phyloP scores from a whole-genome alignment of 2,797 vertebrate genomes.

The Atherinosoma microstoma region DNA sequence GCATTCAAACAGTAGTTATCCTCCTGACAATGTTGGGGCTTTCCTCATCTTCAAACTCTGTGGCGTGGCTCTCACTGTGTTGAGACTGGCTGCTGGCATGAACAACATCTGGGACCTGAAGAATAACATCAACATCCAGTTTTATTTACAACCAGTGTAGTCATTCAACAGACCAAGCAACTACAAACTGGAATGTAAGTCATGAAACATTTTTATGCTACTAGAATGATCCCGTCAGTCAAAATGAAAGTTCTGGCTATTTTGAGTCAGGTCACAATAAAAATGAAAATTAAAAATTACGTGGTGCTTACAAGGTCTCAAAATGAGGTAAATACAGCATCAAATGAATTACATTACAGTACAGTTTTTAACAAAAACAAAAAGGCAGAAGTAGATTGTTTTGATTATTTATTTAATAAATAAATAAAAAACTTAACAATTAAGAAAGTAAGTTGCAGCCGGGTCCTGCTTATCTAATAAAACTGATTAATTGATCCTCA shows the following conservation, averaged over 20 bases:
- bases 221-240: not conserved
- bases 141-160: not conserved
- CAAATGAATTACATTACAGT: no score
- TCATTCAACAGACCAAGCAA: not conserved
- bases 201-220: not conserved
- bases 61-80: conserved; percentile 36
- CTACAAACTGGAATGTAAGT: not conserved
- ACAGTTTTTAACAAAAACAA: no score
- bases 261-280: not conserved
- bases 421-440: no score
- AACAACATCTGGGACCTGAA: conserved; percentile 72
- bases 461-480: no score
- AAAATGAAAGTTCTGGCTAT: not conserved
- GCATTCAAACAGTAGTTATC: conserved; percentile 72
- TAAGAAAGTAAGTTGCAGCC: no score
- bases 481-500: no score
- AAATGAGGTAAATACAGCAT: no score
- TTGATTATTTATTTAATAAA: no score
- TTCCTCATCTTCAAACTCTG: conserved; percentile 29
- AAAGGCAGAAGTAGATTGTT: no score
- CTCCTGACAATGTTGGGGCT: conserved; percentile 47
- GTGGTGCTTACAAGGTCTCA: no score
- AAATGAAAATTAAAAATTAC: no score
- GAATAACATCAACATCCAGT: conserved; percentile 9
- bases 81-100: conserved; percentile 49